A percentile compares a stretch with the other conserved stretches of the same genome.
These are phyloP conservation scores for Rhopalosiphum maidis DNA, from an alignment of 1,140 invertebrate species.

Conservation along the genomic window DNA sequence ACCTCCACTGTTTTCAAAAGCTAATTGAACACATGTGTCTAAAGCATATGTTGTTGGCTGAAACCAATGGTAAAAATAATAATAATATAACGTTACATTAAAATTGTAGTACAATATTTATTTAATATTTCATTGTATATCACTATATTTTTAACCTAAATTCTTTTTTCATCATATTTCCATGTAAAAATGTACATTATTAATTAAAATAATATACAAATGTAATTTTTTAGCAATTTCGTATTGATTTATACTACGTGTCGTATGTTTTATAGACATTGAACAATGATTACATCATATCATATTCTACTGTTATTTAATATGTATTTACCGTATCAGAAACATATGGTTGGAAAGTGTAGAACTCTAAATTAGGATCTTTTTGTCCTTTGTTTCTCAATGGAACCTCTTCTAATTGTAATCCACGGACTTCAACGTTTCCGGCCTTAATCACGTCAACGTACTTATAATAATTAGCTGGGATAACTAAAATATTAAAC, in stretches of 20 bases:
- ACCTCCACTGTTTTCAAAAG: conserved; percentile 76
- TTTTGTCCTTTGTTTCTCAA: conserved; percentile 73
- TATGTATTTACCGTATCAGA: conserved; percentile 27
- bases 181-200: background rate
- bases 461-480: conserved; percentile 75
- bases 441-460: conserved; percentile 79
- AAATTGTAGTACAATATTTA: background rate
- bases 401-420: conserved; percentile 87
- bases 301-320: background rate
- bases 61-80: background rate
- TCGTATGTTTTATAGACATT: background rate
- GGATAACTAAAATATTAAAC: conserved; percentile 60
- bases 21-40: conserved; percentile 71
- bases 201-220: background rate
- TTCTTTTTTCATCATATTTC: background rate
- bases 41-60: conserved; percentile 64
- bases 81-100: background rate
- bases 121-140: too few species aligned
- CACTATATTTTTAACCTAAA: background rate
- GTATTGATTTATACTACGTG: too few species aligned
- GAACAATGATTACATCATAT: background rate
- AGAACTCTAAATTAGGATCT: conserved; percentile 79
- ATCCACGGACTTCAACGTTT: conserved; percentile 84
- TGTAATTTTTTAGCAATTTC: too few species aligned
- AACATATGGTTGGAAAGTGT: conserved; percentile 68